phyloP scores from a whole-genome alignment of 2,888 invertebrate genomes.

The Lutraria lutraria region DNA sequence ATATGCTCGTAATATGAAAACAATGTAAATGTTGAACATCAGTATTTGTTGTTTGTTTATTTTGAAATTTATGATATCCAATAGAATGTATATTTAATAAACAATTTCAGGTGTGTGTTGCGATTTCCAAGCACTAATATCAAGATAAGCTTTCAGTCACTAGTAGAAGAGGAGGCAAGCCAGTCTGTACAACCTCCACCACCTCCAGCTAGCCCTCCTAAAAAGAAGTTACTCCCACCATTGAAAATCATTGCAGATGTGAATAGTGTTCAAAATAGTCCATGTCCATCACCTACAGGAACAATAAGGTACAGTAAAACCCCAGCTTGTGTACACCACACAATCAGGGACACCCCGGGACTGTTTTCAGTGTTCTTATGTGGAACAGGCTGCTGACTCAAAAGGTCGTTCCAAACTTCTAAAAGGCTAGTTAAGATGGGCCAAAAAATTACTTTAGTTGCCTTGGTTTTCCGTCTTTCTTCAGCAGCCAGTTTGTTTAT shows the following conservation, averaged over 20 bases:
- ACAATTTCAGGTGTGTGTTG: conserved; percentile 93
- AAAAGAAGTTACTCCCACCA: conserved; percentile 90
- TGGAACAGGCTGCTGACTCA: no score
- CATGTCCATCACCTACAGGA: conserved; percentile 86
- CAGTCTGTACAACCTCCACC: conserved; percentile 70
- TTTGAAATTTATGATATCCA: background rate
- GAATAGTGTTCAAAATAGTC: conserved; percentile 89
- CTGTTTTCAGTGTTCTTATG: no score
- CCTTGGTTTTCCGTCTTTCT: no score
- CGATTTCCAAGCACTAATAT: conserved; percentile 99
- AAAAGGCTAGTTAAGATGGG: no score
- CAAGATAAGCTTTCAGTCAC: conserved; percentile 96
- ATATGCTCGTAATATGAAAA: no score
- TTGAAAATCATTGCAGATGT: conserved; percentile 92
- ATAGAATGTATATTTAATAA: background rate
- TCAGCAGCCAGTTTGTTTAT: no score
- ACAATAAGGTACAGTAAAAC: conserved; percentile 87
- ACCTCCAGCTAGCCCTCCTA: conserved; percentile 71
- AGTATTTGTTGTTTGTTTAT: background rate
- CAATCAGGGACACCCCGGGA: no score
- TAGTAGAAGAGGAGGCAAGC: conserved; percentile 90
- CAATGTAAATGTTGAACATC: no score
- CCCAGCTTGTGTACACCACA: no score
- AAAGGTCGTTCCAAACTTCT: no score
- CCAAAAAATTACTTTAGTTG: no score